Conservation (phyloP, 64 coral and sea anemone species). For the Montipora foliosa region DNA sequence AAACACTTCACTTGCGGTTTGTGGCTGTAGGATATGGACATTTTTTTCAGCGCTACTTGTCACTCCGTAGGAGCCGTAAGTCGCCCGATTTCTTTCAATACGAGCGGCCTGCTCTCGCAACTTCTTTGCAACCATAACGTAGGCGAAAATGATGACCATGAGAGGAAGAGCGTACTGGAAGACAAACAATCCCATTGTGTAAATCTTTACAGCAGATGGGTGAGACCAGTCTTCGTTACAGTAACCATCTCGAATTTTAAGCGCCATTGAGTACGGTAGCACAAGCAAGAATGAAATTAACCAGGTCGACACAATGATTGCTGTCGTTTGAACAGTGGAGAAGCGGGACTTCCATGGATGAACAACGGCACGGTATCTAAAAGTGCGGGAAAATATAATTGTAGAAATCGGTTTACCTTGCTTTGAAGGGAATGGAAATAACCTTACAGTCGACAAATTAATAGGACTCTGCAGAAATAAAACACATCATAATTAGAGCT, state of each 20-base stretch:
- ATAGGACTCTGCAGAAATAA: too few species aligned
- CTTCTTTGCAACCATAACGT: conserved; percentile 75
- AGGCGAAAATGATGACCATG: conserved; percentile 78
- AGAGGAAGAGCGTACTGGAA: conserved; percentile 81
- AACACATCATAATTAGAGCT: too few species aligned
- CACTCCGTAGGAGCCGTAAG: background rate
- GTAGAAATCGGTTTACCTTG: too few species aligned
- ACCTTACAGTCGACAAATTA: too few species aligned
- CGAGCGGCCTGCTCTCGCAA: conserved; percentile 78
- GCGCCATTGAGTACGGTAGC: conserved; percentile 47
- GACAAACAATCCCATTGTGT: conserved; percentile 64
- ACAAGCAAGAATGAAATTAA: conserved; percentile 58
- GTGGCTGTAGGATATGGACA: background rate
- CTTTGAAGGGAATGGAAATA: too few species aligned
- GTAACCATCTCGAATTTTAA: conserved; percentile 37
- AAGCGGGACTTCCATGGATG: conserved; percentile 75
- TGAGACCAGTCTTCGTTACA: conserved; percentile 61
- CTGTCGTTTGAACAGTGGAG: conserved; percentile 26
- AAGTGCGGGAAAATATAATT: background rate
- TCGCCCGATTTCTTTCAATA: conserved; percentile 64
- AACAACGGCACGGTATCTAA: conserved; percentile 73
- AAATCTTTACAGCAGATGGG: conserved; percentile 17
- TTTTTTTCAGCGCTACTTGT: background rate
- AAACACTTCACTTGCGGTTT: conserved; percentile 28
- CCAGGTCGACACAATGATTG: conserved; percentile 55